phyloP scores from a whole-genome alignment of 2,113 vertebrate species.

The Piaya cayana region DNA sequence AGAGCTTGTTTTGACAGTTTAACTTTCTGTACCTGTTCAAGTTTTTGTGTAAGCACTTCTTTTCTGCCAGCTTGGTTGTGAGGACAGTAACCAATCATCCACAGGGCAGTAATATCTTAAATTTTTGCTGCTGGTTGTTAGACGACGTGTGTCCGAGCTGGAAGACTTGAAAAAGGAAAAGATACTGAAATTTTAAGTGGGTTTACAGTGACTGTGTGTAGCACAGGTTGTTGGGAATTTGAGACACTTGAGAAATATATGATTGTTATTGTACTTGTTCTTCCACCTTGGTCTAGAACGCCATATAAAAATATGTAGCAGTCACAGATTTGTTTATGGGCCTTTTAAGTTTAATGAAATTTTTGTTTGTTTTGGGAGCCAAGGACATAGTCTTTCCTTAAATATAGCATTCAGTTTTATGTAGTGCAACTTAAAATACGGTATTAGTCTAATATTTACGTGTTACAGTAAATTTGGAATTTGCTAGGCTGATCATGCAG shows the following conservation, averaged over 20 bases:
- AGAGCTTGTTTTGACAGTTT: not conserved
- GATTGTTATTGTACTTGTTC: not conserved
- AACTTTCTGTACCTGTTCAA: not conserved
- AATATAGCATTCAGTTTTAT: not conserved
- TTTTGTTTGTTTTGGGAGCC: conserved; percentile 17
- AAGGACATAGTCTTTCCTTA: not conserved
- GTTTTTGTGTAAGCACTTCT: not conserved
- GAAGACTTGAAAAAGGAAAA: not conserved
- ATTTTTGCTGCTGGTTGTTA: not conserved
- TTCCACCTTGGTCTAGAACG: not conserved
- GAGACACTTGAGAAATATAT: not conserved
- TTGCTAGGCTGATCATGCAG: not conserved
- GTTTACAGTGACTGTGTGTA: not conserved
- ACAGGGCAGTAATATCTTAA: not conserved
- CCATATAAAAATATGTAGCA: not conserved
- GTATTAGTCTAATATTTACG: not conserved
- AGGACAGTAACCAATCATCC: not conserved
- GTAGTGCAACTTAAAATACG: not conserved
- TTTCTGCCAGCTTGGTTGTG: not conserved
- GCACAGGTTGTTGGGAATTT: not conserved
- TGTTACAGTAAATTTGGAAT: not conserved
- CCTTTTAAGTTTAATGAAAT: not conserved
- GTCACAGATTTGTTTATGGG: not conserved
- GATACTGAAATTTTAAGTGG: not conserved
- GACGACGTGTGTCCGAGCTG: not conserved